Base-by-base conservation (phyloP, 2,888 invertebrate species). In the Rosalia funebris region DNA sequence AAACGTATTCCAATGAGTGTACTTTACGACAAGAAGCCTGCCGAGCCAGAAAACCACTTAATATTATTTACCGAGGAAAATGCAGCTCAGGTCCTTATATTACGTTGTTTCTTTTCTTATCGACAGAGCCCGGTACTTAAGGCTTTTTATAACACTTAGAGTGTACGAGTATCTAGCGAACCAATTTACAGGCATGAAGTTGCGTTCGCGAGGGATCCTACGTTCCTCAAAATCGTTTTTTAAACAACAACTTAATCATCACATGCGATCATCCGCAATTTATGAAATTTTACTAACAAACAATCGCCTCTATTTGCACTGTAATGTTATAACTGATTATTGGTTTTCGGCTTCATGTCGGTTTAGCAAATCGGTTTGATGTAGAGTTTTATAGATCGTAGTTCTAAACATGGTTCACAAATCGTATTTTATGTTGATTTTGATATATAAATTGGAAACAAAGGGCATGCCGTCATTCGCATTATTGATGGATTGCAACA, bases 1-100 rank as follows among this genome's bases (percentile, higher is more conserved):
- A 88, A 81, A 92, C 92, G 64, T 93, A 92, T 79, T 86, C 91
- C 59, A 95, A 92, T 82, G 93, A 93, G 79, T 96, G 95, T 78
- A 87, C 88, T 62, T 84, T 95, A 71, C 84, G 91, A 62, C 89
- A 91, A 75, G 91, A 93, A 79, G 90, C 93, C 4, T 96, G 96
- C 82, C 86, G 91, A 62, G 74, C 89, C 15, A 82, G 91, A 71
- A 88, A 89, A 72, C 87, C 88, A 65, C 86, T 93, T 25, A 86
- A 90, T 63, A 91, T 92, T 66, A 89, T 93, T 69, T 93, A 93
- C 82, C 84, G 89, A 66, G 94, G 93, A 64, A 90, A 91, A 78
- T 95, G 95, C 82, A 88, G 88, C 74, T 89, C 91, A 79, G 92
- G 92, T 92, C 62, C 41, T 54, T 52, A 41, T 25, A 34, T 47